Evolutionary conservation across 2,797 vertebrate genomes (phyloP).

Genomic region (Onychomys leucogaster): DNA sequence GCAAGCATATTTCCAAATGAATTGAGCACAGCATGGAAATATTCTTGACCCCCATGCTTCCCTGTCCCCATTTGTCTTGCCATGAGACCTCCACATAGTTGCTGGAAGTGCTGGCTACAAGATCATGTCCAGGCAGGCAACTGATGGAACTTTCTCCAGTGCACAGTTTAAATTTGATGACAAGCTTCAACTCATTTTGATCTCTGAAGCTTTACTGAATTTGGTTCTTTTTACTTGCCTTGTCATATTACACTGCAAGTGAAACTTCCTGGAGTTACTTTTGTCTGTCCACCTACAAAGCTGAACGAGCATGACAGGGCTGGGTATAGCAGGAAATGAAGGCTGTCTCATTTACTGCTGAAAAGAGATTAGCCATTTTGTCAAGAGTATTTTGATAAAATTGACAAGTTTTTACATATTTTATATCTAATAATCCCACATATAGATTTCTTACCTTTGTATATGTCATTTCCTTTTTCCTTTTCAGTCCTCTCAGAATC

Average conservation of each 20-base stretch:
- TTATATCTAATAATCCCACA: not conserved
- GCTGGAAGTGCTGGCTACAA: not conserved
- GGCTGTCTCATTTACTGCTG: not conserved
- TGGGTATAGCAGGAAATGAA: not conserved
- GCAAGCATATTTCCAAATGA: not conserved
- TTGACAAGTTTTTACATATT: not conserved
- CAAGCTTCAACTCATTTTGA: not conserved
- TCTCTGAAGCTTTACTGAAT: not conserved
- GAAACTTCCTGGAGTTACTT: constrained; percentile 15
- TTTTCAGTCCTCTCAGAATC: not conserved
- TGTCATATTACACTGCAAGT: constrained; percentile 28
- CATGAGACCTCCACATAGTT: fast-evolving
- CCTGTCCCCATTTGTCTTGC: not conserved
- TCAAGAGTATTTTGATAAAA: not conserved
- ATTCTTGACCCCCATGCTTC: not conserved
- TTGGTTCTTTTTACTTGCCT: not conserved
- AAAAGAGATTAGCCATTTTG: not conserved
- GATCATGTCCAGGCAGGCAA: not conserved
- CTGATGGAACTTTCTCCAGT: not conserved
- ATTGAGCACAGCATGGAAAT: not conserved
- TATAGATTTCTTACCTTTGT: not conserved
- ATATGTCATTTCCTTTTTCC: not conserved
- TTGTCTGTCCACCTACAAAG: not conserved
- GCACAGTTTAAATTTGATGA: not conserved
- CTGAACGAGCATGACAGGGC: not conserved